A percentile compares a stretch with the other conserved stretches of the same genome.
Evolutionary conservation across 53 echinoderm and acorn worm genomes (phyloP).

Genomic region (Zoroaster sp.): DNA sequence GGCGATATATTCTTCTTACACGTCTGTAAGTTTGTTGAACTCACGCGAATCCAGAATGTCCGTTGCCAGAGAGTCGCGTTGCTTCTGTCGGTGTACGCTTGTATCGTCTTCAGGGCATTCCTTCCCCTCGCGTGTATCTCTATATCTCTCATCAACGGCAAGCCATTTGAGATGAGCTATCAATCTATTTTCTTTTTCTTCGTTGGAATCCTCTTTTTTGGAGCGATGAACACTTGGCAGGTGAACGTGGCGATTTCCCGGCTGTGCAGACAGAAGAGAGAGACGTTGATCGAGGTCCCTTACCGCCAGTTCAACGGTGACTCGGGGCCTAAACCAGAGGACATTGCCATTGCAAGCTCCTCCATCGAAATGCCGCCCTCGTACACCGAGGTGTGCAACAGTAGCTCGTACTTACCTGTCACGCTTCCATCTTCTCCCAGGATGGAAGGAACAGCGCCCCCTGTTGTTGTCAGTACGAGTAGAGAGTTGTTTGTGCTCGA

Average conservation of each 20-base stretch:
- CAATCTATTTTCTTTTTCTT: slow-evolving; percentile 75
- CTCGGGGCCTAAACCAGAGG: slow-evolving; percentile 67
- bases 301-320: background rate
- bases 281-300: slow-evolving; percentile 41
- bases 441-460: background rate
- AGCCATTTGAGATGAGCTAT: slow-evolving; percentile 72
- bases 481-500: background rate
- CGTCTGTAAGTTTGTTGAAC: slow-evolving; percentile 61
- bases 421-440: background rate
- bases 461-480: background rate
- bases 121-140: slow-evolving; percentile 65
- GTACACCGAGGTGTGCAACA: slow-evolving; percentile 74
- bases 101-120: slow-evolving; percentile 71
- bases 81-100: slow-evolving; percentile 64
- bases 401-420: slow-evolving; percentile 21
- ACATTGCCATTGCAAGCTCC: slow-evolving; percentile 42
- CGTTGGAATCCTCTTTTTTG: slow-evolving; percentile 77
- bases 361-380: slow-evolving; percentile 83
- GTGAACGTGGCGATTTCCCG: slow-evolving; percentile 72
- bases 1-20: slow-evolving; percentile 67
- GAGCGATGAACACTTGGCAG: slow-evolving; percentile 86
- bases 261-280: slow-evolving; percentile 60
- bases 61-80: slow-evolving; percentile 55
- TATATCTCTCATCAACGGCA: slow-evolving; percentile 68
- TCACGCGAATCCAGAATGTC: slow-evolving; percentile 46